Conservation (phyloP, 2,113 vertebrate species). For the Centropristis striata region DNA sequence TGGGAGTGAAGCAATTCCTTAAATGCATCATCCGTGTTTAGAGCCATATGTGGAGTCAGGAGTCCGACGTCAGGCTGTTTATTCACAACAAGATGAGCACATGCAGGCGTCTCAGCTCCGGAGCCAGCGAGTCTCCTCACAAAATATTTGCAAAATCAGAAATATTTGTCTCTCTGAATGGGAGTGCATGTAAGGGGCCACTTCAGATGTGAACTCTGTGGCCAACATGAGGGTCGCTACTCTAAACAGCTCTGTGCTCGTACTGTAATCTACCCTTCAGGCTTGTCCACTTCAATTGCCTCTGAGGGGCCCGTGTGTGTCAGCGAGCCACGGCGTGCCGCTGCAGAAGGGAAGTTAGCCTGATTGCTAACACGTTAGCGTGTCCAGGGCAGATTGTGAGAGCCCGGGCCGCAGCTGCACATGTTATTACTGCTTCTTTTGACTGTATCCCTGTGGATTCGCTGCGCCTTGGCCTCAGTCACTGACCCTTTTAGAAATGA, state of each 20-base stretch:
- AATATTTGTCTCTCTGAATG: conserved; percentile 42
- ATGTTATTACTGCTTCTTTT: conserved; percentile 51
- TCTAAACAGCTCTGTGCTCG: conserved; percentile 44
- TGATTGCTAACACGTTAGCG: conserved; percentile 9
- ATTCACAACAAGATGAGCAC: conserved; percentile 22
- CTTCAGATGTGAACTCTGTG: conserved; percentile 38
- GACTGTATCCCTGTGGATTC: conserved; percentile 43
- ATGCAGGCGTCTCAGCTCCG: not conserved
- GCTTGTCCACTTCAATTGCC: conserved; percentile 38
- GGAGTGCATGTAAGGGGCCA: conserved; percentile 13
- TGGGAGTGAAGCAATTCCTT: conserved; percentile 18
- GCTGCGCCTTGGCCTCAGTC: conserved; percentile 32
- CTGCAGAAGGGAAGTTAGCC: conserved; percentile 14
- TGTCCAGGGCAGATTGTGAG: conserved; percentile 11
- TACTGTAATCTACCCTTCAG: conserved; percentile 29
- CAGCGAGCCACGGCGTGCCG: conserved; percentile 1
- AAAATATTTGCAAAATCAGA: conserved; percentile 8
- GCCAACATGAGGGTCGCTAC: conserved; percentile 16
- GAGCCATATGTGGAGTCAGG: not conserved
- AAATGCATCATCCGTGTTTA: conserved; percentile 10
- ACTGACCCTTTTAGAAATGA: conserved; percentile 59
- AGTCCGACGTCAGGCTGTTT: conserved; percentile 10
- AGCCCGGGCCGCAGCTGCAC: conserved; percentile 38
- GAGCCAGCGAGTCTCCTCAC: not conserved
- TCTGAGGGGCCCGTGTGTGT: conserved; percentile 4